These are phyloP conservation scores for Choristoneura rosaceana DNA, from an alignment of 2,888 invertebrate species.

Conservation along the genomic window DNA sequence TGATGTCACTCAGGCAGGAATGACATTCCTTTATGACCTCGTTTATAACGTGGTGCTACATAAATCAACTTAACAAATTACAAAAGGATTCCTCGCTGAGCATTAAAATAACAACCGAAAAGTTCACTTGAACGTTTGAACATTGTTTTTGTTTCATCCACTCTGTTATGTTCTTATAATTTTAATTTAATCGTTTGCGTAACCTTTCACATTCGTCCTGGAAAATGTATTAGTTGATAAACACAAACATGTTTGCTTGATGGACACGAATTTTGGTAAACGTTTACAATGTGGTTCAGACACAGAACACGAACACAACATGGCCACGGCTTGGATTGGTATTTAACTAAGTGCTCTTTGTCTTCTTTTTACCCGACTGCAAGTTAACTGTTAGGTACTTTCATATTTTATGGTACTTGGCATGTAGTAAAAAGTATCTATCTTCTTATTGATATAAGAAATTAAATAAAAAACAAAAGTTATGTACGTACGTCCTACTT, in stretches of 20 bases:
- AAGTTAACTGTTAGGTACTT: no score
- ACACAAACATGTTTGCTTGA: background rate
- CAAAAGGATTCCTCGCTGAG: background rate
- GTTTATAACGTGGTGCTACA: background rate
- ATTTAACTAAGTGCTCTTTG: no score
- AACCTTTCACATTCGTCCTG: background rate
- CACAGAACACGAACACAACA: background rate
- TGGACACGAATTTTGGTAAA: background rate
- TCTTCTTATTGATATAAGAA: no score
- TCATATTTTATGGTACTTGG: no score
- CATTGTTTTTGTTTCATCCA: background rate
- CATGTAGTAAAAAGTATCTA: no score
- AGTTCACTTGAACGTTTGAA: background rate
- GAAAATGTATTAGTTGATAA: background rate
- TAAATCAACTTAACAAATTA: background rate
- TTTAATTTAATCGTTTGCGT: background rate
- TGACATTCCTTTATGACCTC: background rate
- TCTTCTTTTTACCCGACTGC: no score
- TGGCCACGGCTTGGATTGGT: no score
- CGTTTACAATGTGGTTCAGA: background rate
- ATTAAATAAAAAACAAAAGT: no score
- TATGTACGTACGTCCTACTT: no score
- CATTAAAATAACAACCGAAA: background rate
- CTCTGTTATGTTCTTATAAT: background rate
- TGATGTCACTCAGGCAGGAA: background rate